These are phyloP conservation scores for Danio albolineatus DNA, from an alignment of 2,797 vertebrate genomes.

Conservation along the genomic window DNA sequence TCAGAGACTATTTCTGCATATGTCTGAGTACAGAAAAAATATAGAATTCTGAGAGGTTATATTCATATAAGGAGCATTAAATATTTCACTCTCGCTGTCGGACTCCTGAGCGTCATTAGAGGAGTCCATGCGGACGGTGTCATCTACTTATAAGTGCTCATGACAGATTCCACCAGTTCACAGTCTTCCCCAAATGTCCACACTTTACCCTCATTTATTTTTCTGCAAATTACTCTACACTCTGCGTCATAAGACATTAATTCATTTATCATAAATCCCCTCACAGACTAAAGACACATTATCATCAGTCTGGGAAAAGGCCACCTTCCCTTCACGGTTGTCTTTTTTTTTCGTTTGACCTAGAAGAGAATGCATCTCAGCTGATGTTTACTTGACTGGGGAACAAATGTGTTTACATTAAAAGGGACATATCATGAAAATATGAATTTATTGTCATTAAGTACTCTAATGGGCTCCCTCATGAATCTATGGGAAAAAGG, in stretches of 20 bases:
- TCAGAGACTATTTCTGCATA: neutral
- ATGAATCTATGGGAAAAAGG: too few species aligned
- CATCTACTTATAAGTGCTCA: slow-evolving; percentile 62
- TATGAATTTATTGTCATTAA: too few species aligned
- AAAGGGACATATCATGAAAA: too few species aligned
- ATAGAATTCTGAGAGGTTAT: neutral
- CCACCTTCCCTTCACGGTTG: slow-evolving; percentile 25
- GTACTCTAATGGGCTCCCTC: too few species aligned
- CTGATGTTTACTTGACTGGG: slow-evolving; percentile 10
- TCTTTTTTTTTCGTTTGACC: neutral
- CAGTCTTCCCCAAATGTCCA: slow-evolving; percentile 47
- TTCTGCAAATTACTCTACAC: slow-evolving; percentile 64
- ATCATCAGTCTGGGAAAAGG: slow-evolving; percentile 47
- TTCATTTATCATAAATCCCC: slow-evolving; percentile 53
- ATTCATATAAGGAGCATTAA: slow-evolving; percentile 5
- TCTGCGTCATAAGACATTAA: slow-evolving; percentile 65
- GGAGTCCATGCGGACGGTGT: slow-evolving; percentile 56
- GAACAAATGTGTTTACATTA: neutral
- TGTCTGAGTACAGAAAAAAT: neutral
- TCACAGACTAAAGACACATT: slow-evolving; percentile 44
- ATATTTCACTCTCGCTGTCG: slow-evolving; percentile 7
- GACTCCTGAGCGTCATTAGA: slow-evolving; percentile 34
- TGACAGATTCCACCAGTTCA: slow-evolving; percentile 39
- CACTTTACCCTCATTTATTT: slow-evolving; percentile 62
- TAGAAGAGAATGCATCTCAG: neutral